Evolutionary conservation across 1,140 invertebrate genomes (phyloP), one percentile per base, ranked within the genome.

Genomic region (Drosophila takahashii): DNA sequence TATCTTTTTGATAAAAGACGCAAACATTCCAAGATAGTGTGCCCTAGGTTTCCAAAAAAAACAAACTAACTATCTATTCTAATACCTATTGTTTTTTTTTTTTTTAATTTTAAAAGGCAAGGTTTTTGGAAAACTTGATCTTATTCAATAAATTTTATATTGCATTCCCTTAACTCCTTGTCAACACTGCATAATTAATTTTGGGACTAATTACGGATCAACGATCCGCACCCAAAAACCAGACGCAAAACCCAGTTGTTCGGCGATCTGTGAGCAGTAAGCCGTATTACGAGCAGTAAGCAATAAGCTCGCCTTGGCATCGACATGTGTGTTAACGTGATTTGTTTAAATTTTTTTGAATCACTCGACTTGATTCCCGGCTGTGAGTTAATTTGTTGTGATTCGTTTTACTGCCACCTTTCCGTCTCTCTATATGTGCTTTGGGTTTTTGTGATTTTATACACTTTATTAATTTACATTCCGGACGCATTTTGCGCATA

Each of bases 391-490:
- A 60, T 42, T 59, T 39, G 27, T 58, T 66, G 71, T 67, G 54
- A 79, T 50, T 44, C 44, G 52, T 66, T 81, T 72, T 59, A 66
- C 56, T 71, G 72, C 27, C 57, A 50, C 53, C 47, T 72, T 79
- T 72, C 51, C 22, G 44, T 39, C 36, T 39, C 36, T 50, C 53
- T 26, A 45, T 37, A 27, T 76, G 58, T 71, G 48, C 45, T 42
- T 67, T 66, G 39, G 50, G 32, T 48, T 61, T 61, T 57, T 50
- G 39, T 37, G 36, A 64, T 26, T 26, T 66, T 50, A 59, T 58
- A 39, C 18, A 22, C 57, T 34, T 47, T 61, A 52, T 79, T 41
- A 62, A 79, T 87, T 87, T 83, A 67, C 84, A 87, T 87, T 81
- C 84, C 42, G 45, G 11, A 11, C 71, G 56, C 79, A 79, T 73